Base-by-base conservation (phyloP, 2,888 invertebrate species). In the Pantelozetes paolii region DNA sequence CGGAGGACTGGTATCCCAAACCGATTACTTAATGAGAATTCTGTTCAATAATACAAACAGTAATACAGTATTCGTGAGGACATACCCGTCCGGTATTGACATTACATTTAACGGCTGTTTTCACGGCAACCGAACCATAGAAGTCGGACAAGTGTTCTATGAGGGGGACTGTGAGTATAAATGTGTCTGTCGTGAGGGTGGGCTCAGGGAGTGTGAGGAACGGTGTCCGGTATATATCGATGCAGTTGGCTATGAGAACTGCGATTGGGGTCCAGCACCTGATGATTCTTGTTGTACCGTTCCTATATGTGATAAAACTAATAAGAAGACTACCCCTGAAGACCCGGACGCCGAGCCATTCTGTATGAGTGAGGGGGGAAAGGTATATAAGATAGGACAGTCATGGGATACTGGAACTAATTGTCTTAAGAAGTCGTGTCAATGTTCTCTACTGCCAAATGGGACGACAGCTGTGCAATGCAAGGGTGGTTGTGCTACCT, bases 221-320 rank as follows among this genome's bases (percentile, higher is more conserved):
- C 54, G 79, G 40, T 79, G 79, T 57, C 77, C 77, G 40, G 62
- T 77, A 8, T 78, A 76, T 45, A 76, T 78, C 15, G 79, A 78
- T 50, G 71, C 77, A 15, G 75, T 78, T 20, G 78, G 78, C 9
- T 77, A 75, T 32, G 77, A 78, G 71, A 76, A 78, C 11, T 79
- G 79, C 67, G 76, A 77, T 20, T 78, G 77, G 77, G 72, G 72
- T 2, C 88, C 89, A 77, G 92, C 93, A 82, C 90, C 91, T 0
- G 87, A 87, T 71, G 93, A 94, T 81, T 84, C 88, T 1, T 94
- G 94, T 81, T 94, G 94, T 79, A 91, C 89, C 78, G 87, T 91
- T 76, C 89, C 92, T 76, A 85, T 92, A 2, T 94, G 94, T 81
- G 91, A 69, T 15, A 69, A 48, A 36, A 62, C 70, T 26, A 71